phyloP scores from a whole-genome alignment of 30 jellyfish, hydroid and myxozoan species.

The Aurelia aurita region DNA sequence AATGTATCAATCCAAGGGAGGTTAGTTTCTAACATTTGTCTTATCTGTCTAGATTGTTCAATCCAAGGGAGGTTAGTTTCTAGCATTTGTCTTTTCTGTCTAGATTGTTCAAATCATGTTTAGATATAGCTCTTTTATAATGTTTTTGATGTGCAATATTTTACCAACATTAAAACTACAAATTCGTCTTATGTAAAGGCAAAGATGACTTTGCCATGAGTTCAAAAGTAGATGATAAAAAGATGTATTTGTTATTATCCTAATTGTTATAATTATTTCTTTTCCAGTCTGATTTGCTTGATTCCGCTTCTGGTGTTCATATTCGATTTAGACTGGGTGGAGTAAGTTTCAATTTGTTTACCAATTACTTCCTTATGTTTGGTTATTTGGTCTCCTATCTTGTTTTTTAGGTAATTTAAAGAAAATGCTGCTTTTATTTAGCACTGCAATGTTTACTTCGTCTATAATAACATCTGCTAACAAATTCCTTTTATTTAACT shows the following conservation, averaged over 20 bases:
- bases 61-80: constrained; percentile 84
- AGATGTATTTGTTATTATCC: too few species aligned
- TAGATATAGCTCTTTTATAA: too few species aligned
- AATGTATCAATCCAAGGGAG: constrained; percentile 86
- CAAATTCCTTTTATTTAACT: too few species aligned
- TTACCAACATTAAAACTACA: too few species aligned
- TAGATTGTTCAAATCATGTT: not conserved
- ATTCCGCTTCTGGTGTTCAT: constrained; percentile 85
- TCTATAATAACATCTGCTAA: too few species aligned
- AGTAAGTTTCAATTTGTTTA: constrained; percentile 57
- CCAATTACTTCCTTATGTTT: not conserved
- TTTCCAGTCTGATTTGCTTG: constrained; percentile 73
- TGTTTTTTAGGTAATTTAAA: not conserved
- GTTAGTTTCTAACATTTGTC: constrained; percentile 23
- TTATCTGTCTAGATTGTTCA: not conserved
- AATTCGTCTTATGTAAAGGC: too few species aligned
- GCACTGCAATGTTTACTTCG: too few species aligned
- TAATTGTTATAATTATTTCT: too few species aligned
- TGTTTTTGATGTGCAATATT: too few species aligned
- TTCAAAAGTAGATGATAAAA: too few species aligned
- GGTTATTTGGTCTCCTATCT: not conserved
- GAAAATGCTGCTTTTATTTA: not conserved
- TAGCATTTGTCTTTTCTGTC: not conserved
- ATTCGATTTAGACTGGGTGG: constrained; percentile 93
- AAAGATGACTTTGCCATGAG: too few species aligned